Evolutionary conservation across 2,797 vertebrate species (phyloP).

Genomic region (Alectoris magna): DNA sequence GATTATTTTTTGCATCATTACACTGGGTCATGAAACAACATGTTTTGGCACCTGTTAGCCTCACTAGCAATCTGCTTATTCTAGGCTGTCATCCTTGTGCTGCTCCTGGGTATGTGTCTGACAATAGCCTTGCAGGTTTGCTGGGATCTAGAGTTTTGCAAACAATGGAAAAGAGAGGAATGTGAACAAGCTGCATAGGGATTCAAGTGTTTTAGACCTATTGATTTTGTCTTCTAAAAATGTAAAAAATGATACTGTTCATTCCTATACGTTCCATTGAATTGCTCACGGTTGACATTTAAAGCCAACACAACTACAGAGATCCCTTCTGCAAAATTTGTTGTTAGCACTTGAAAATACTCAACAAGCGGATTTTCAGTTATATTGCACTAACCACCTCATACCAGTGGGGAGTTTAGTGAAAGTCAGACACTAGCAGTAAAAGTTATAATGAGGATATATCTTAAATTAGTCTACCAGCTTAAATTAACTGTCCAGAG

Average conservation of each 20-base stretch:
- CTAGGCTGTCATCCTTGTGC: conserved; percentile 52
- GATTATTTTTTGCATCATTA: conserved; percentile 62
- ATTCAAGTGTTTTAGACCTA: neutral
- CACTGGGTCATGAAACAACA: conserved; percentile 58
- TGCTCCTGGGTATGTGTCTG: conserved; percentile 34
- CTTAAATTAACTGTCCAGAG: neutral
- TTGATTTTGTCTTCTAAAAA: conserved; percentile 1
- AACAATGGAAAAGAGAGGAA: neutral
- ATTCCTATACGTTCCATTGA: neutral
- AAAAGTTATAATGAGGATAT: neutral
- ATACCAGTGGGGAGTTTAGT: neutral
- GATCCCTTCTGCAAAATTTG: neutral
- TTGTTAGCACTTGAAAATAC: neutral
- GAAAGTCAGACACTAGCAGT: neutral
- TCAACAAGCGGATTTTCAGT: neutral
- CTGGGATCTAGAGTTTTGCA: neutral
- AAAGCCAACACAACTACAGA: neutral
- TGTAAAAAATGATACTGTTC: neutral
- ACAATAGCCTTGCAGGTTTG: conserved; percentile 51
- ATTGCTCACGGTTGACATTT: neutral
- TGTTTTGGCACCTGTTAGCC: conserved; percentile 61
- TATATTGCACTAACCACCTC: neutral
- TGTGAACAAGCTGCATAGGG: neutral
- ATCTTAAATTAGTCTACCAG: neutral
- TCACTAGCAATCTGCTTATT: conserved; percentile 50